These are phyloP conservation scores for Gadopsis bispinosus DNA, from an alignment of 2,797 vertebrate genomes.

Conservation along the genomic window DNA sequence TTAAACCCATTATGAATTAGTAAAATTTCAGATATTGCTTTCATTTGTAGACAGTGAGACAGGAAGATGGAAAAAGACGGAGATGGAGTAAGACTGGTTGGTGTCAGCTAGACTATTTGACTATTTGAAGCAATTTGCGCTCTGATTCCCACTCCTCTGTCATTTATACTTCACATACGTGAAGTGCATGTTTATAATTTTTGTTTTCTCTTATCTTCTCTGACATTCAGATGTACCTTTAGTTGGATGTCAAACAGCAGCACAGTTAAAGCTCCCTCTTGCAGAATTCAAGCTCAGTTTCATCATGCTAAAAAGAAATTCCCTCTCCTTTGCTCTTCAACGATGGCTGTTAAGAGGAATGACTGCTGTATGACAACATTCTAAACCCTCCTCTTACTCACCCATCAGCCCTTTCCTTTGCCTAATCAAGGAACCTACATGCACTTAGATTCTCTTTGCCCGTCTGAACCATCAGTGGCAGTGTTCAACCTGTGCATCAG, in stretches of 20 bases:
- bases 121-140: conserved; percentile 15
- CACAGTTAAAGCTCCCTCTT: not conserved
- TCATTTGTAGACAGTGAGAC: conserved; percentile 23
- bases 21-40: conserved; percentile 37
- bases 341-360: conserved; percentile 30
- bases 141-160: conserved; percentile 4
- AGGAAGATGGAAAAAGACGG: conserved; percentile 7
- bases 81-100: not conserved
- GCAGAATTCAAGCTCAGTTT: conserved; percentile 10
- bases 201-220: not conserved
- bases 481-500: conserved; percentile 27
- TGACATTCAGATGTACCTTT: not conserved
- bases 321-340: conserved; percentile 16
- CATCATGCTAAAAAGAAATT: conserved; percentile 8
- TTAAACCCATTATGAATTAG: conserved; percentile 47
- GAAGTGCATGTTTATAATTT: conserved; percentile 7
- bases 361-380: conserved; percentile 31
- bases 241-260: not conserved
- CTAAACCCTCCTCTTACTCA: conserved; percentile 33
- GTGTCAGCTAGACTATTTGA: conserved; percentile 5
- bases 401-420: conserved; percentile 29
- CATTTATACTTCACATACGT: conserved; percentile 6
- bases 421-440: conserved; percentile 30
- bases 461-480: conserved; percentile 5
- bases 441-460: conserved; percentile 18